Percentiles rank a stretch among this genome's conserved stretches.
phyloP scores from a whole-genome alignment of 30 jellyfish, hydroid and myxozoan species.

The Turritopsis dohrnii region DNA sequence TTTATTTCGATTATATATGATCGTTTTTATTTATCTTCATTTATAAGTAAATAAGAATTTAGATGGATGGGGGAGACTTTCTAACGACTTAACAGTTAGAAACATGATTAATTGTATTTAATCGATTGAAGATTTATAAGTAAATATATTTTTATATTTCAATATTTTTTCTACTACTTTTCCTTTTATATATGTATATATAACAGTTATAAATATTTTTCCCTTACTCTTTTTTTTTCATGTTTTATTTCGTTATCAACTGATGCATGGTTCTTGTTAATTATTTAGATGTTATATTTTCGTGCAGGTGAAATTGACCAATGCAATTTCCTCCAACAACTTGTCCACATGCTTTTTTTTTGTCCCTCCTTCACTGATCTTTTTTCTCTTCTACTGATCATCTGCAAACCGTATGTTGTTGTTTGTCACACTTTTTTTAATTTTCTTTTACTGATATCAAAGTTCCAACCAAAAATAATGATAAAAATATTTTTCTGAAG shows the following conservation, averaged over 20 bases:
- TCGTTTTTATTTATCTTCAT: background rate
- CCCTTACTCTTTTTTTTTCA: background rate
- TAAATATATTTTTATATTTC: too few relatives aligned
- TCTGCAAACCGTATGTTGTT: too few relatives aligned
- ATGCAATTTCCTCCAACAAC: background rate
- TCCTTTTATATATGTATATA: too few relatives aligned
- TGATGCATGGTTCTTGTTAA: background rate
- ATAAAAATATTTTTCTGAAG: too few relatives aligned
- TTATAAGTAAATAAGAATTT: too few relatives aligned
- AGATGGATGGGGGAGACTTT: background rate
- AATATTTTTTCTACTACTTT: background rate
- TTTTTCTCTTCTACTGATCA: too few relatives aligned
- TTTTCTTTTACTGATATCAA: too few relatives aligned
- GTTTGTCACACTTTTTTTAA: background rate
- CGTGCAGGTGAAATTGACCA: background rate
- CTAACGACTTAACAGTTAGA: background rate
- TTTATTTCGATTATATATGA: background rate
- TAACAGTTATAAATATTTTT: too few relatives aligned
- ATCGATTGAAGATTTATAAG: background rate
- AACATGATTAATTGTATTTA: background rate
- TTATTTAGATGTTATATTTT: background rate
- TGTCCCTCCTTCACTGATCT: background rate
- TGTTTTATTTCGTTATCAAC: background rate
- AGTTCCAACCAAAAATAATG: too few relatives aligned
- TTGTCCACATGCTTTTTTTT: background rate